Evolutionary conservation across 2,888 invertebrate genomes (phyloP), one percentile per base, ranked within the genome.

Genomic region (Lithophane ornitopus): DNA sequence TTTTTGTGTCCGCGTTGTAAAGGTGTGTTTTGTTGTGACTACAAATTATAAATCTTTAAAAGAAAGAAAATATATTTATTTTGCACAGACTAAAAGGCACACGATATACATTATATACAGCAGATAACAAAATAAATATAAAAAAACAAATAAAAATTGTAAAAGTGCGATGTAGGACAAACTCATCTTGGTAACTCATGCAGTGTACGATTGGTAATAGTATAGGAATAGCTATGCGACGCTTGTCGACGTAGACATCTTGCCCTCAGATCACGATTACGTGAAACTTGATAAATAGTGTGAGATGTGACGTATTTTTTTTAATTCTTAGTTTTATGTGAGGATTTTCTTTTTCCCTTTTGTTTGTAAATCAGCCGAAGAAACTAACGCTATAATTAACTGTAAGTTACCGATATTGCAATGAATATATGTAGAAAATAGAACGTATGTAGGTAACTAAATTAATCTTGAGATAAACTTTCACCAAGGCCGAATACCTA

Each of bases 1-100:
- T 89, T 88, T 90, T 91, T 90, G 85, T 88, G 85, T 87, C 85
- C 80, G 76, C 70, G 49, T 44, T 56, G 78, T 90, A 89, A 91
- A 89, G 87, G 81, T 62, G 82, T 89, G 91, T 90, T 91, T 83
- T 83, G 80, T 85, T 72, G 52, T n/a, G 28, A 14, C 54, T 54
- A 54, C 12, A 54, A 54, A 54, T 54, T n/a, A 54, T n/a, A 14
- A 54, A 54, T n/a, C 0, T 34, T n/a, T n/a, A n/a, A n/a, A n/a
- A n/a, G n/a, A n/a, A n/a, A n/a, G n/a, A n/a, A n/a, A n/a, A n/a
- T n/a, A n/a, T n/a, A n/a, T n/a, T n/a, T n/a, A n/a, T n/a, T n/a
- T n/a, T n/a, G n/a, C n/a, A n/a, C n/a, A n/a, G n/a, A n/a, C n/a
- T n/a, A n/a, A n/a, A n/a, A n/a, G n/a, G n/a, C n/a, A n/a, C n/a